These are phyloP conservation scores for Temnothorax longispinosus DNA, from an alignment of 1,140 invertebrate genomes.

Conservation along the genomic window DNA sequence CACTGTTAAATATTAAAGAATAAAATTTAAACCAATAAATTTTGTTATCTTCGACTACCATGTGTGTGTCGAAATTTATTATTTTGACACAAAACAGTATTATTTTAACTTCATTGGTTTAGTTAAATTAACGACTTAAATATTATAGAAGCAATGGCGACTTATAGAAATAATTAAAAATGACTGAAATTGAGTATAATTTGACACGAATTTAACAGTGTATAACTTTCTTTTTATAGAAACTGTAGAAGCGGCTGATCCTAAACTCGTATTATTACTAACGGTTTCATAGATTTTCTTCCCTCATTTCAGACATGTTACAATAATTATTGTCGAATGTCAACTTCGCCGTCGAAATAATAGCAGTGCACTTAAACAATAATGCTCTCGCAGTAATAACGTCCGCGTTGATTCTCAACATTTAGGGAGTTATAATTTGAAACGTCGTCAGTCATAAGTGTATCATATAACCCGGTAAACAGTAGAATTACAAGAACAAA, in stretches of 20 bases:
- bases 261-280: not conserved
- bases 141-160: too few relatives aligned
- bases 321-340: not conserved
- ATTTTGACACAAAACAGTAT: too few relatives aligned
- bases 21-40: too few relatives aligned
- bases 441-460: constrained; percentile 14
- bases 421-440: constrained; percentile 23
- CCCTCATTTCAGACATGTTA: not conserved
- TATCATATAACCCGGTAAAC: constrained; percentile 31
- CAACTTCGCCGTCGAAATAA: not conserved
- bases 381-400: constrained; percentile 13
- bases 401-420: not conserved
- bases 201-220: too few relatives aligned
- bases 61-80: too few relatives aligned
- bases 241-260: not conserved
- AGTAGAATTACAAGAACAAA: constrained; percentile 58
- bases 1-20: too few relatives aligned
- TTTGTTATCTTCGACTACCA: too few relatives aligned
- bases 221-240: not conserved
- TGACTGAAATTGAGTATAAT: too few relatives aligned
- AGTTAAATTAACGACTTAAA: too few relatives aligned
- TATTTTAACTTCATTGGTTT: too few relatives aligned
- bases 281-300: not conserved
- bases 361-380: not conserved
- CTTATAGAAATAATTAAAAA: too few relatives aligned